A percentile compares a stretch with the other conserved stretches of the same genome.
Evolutionary conservation across 2,113 vertebrate genomes (phyloP).

Genomic region (Sander lucioperca): DNA sequence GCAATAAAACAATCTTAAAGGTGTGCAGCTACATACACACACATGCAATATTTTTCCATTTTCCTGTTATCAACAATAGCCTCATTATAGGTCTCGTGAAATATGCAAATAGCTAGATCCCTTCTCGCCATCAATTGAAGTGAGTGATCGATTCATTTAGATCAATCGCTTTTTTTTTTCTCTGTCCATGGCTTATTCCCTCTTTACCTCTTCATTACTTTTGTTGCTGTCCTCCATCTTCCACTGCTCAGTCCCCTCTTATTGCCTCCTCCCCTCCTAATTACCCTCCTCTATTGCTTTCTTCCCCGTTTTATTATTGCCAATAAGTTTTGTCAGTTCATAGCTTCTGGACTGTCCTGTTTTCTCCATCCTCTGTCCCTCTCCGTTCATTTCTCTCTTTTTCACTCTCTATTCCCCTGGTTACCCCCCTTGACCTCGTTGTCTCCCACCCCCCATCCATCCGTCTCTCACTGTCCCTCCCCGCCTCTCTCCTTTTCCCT

Average conservation of each 20-base stretch:
- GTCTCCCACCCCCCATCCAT: slow-evolving; percentile 30
- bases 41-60: slow-evolving; percentile 44
- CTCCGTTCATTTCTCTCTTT: slow-evolving; percentile 29
- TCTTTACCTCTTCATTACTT: slow-evolving; percentile 45
- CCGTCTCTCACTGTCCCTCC: slow-evolving; percentile 51
- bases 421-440: slow-evolving; percentile 62
- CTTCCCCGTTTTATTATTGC: slow-evolving; percentile 31
- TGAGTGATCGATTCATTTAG: slow-evolving; percentile 50
- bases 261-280: slow-evolving; percentile 51
- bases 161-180: slow-evolving; percentile 47
- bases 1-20: slow-evolving; percentile 48
- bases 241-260: slow-evolving; percentile 19
- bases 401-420: slow-evolving; percentile 40
- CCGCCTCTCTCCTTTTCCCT: slow-evolving; percentile 44
- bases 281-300: slow-evolving; percentile 45
- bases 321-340: slow-evolving; percentile 64
- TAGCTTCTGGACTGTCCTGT: slow-evolving; percentile 42
- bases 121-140: slow-evolving; percentile 41
- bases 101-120: slow-evolving; percentile 71
- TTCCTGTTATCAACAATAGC: slow-evolving; percentile 63
- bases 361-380: not conserved
- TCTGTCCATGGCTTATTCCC: slow-evolving; percentile 18
- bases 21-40: slow-evolving; percentile 57
- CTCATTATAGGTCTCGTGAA: slow-evolving; percentile 71
- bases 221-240: slow-evolving; percentile 32